A percentile compares a stretch with the other conserved stretches of the same genome.
Evolutionary conservation across 2,797 vertebrate species (phyloP).

Genomic region (Acomys russatus): DNA sequence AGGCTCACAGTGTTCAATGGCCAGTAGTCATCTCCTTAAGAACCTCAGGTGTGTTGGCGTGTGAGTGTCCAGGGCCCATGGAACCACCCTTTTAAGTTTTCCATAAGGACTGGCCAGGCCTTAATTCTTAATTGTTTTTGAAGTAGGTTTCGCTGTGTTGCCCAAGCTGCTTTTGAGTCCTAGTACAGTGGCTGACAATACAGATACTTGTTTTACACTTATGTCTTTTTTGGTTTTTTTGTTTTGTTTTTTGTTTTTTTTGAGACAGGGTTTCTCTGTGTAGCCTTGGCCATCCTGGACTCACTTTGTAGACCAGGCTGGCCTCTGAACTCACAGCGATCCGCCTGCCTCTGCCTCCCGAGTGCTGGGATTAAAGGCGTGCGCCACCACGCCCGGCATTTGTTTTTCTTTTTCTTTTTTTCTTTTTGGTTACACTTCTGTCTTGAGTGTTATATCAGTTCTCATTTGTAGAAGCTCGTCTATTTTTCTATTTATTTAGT

Average conservation of each 20-base stretch:
- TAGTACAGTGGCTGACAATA: background rate
- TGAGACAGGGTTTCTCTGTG: too few species aligned
- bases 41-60: background rate
- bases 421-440: background rate
- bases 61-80: too few species aligned
- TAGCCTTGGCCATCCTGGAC: too few species aligned
- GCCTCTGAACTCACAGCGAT: too few species aligned
- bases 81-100: background rate
- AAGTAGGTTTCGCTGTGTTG: background rate
- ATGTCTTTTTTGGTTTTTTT: too few species aligned
- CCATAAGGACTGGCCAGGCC: background rate
- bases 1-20: too few species aligned
- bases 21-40: background rate
- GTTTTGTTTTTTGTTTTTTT: too few species aligned
- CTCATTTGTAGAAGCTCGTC: background rate
- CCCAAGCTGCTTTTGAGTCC: background rate
- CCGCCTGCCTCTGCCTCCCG: too few species aligned
- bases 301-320: too few species aligned
- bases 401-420: too few species aligned
- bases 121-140: background rate
- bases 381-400: too few species aligned
- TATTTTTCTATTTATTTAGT: background rate
- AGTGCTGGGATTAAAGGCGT: too few species aligned
- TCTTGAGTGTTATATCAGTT: background rate
- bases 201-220: background rate